Conservation (phyloP, 2,888 invertebrate genomes). For the Ophioninae sp. region DNA sequence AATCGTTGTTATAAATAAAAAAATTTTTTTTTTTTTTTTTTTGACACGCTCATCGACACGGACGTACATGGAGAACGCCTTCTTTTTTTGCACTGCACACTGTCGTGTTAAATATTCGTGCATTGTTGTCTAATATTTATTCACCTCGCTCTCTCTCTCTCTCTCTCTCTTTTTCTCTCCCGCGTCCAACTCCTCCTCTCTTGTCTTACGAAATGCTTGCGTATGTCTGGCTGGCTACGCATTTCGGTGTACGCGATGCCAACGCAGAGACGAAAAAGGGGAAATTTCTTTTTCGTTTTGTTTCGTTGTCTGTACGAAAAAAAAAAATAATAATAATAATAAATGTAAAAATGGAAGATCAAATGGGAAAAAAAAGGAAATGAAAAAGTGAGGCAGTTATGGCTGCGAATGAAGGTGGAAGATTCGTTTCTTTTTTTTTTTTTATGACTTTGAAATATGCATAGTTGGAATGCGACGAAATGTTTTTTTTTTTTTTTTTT, state of each 20-base stretch:
- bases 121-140: conserved; percentile 21
- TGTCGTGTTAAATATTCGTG: conserved; percentile 45
- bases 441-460: too few species aligned
- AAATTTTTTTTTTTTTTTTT: background rate
- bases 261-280: conserved; percentile 35
- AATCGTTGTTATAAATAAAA: background rate
- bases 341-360: background rate
- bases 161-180: conserved; percentile 7
- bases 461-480: too few species aligned
- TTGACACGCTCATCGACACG: background rate
- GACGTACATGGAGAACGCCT: conserved; percentile 52
- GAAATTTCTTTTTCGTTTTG: background rate
- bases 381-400: background rate
- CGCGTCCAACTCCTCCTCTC: background rate
- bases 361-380: background rate
- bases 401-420: background rate
- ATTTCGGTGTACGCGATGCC: conserved; percentile 43
- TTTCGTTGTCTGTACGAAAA: background rate
- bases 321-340: too few species aligned
- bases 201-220: conserved; percentile 32
- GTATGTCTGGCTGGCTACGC: conserved; percentile 56
- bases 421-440: background rate
- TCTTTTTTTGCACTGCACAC: conserved; percentile 48
- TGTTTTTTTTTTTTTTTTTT: too few species aligned
- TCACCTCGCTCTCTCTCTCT: conserved; percentile 8